phyloP scores from a whole-genome alignment of 2,888 invertebrate species.

The Coenonympha glycerion region DNA sequence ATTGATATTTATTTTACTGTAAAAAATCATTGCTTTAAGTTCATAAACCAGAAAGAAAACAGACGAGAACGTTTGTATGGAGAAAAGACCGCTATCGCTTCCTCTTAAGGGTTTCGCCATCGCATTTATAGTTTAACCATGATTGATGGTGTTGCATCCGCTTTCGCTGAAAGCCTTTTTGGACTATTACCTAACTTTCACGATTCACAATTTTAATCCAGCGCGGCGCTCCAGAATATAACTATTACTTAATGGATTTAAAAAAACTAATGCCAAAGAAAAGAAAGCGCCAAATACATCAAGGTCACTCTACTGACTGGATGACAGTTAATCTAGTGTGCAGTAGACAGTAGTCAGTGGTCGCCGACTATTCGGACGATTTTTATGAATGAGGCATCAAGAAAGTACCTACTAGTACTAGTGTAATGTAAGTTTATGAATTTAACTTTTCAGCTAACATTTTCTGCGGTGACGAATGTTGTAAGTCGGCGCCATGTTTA shows the following conservation, averaged over 20 bases:
- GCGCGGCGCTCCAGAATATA: not conserved
- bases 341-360: too few species aligned
- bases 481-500: conserved; percentile 32
- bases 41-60: too few species aligned
- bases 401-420: too few species aligned
- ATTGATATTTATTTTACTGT: too few species aligned
- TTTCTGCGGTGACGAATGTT: conserved; percentile 25
- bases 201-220: conserved; percentile 4
- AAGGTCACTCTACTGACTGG: too few species aligned
- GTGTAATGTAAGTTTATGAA: conserved; percentile 5
- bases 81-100: too few species aligned
- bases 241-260: not conserved
- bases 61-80: too few species aligned
- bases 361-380: too few species aligned
- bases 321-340: too few species aligned
- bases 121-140: conserved; percentile 45
- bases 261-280: not conserved
- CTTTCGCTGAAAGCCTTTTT: conserved; percentile 46
- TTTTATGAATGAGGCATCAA: not conserved
- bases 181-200: conserved; percentile 32
- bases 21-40: too few species aligned
- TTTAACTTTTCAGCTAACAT: conserved; percentile 3
- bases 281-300: too few species aligned
- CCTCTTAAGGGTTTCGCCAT: conserved; percentile 38
- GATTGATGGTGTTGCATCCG: conserved; percentile 61